Evolutionary conservation across 2,888 invertebrate genomes (phyloP).

Genomic region (Ecliptopera silaceata): DNA sequence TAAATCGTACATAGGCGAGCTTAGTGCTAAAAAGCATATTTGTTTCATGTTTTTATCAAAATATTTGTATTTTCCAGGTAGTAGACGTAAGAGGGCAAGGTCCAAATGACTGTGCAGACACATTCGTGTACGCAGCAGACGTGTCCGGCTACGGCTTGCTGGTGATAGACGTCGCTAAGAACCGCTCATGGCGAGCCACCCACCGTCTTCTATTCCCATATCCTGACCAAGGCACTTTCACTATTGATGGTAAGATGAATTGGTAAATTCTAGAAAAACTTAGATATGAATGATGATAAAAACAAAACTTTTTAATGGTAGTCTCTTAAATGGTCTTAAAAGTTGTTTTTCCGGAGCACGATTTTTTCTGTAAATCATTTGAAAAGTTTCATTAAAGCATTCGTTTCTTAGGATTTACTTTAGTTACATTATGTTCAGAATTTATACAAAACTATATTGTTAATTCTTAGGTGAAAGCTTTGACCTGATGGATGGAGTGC

Average conservation of each 20-base stretch:
- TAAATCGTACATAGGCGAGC: too few species aligned
- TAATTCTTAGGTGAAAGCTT: constrained; percentile 82
- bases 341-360: too few species aligned
- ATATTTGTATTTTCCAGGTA: constrained; percentile 51
- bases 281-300: too few species aligned
- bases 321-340: too few species aligned
- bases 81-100: constrained; percentile 82
- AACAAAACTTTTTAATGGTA: too few species aligned
- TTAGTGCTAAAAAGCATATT: too few species aligned
- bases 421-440: not conserved
- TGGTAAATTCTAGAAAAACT: too few species aligned
- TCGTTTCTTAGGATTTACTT: too few species aligned
- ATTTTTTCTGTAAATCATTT: too few species aligned
- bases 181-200: constrained; percentile 84
- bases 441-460: not conserved
- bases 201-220: constrained; percentile 87
- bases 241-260: constrained; percentile 82
- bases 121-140: constrained; percentile 88
- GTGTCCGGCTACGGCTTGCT: constrained; percentile 84
- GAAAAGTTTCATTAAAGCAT: too few species aligned
- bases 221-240: constrained; percentile 84
- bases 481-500: constrained; percentile 88
- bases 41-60: not conserved
- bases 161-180: constrained; percentile 83
- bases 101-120: constrained; percentile 78